Evolutionary conservation across 1,140 invertebrate genomes (phyloP).

Genomic region (Rhizoglyphus robini): DNA sequence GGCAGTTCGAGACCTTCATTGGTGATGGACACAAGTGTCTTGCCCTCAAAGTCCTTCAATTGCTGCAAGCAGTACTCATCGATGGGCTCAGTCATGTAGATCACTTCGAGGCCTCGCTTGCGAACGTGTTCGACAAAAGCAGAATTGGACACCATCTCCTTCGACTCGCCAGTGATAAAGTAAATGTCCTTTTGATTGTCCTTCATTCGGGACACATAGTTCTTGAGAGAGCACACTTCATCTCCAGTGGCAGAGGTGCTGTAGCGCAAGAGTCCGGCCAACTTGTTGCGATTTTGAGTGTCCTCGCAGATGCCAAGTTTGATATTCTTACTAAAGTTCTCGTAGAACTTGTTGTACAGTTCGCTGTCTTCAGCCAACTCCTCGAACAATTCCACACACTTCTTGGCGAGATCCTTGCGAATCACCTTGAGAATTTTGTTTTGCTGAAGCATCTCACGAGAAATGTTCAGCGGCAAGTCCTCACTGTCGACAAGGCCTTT

Average conservation of each 20-base stretch:
- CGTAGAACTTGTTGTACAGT: conserved; percentile 96
- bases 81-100: conserved; percentile 98
- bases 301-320: conserved; percentile 98
- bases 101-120: conserved; percentile 91
- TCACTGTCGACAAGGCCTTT: conserved; percentile 96
- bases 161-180: conserved; percentile 81
- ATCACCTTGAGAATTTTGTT: too few species aligned
- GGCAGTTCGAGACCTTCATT: conserved; percentile 94
- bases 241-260: conserved; percentile 86
- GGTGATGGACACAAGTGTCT: conserved; percentile 78
- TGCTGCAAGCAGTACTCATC: conserved; percentile 98
- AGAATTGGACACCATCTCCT: conserved; percentile 88
- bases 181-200: conserved; percentile 95
- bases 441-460: too few species aligned
- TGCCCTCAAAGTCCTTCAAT: conserved; percentile 93
- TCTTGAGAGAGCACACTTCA: conserved; percentile 77
- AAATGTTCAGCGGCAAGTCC: conserved; percentile 84
- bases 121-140: conserved; percentile 93
- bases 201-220: conserved; percentile 96
- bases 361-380: conserved; percentile 91
- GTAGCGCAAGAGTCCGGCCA: conserved; percentile 81
- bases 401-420: conserved; percentile 97
- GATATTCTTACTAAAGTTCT: conserved; percentile 93
- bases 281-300: conserved; percentile 77
- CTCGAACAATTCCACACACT: conserved; percentile 89